phyloP scores from a whole-genome alignment of 2,888 invertebrate genomes.

The Lutraria lutraria region DNA sequence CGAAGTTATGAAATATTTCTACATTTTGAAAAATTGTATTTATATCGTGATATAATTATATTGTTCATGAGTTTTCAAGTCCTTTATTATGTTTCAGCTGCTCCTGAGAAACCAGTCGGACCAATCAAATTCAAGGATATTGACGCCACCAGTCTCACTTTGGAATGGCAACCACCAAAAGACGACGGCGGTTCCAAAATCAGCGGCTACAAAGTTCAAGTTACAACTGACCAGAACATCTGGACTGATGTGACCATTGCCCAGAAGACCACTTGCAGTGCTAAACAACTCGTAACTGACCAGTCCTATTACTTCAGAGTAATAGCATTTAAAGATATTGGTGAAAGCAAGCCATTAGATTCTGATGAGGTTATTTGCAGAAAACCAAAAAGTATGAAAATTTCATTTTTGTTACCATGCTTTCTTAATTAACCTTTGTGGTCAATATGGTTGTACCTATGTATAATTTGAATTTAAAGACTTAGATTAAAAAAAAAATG shows the following conservation, averaged over 20 bases:
- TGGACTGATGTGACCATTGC: constrained; percentile 97
- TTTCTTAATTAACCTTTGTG: too few species aligned
- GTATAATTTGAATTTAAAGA: too few species aligned
- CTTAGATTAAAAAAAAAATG: too few species aligned
- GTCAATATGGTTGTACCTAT: too few species aligned
- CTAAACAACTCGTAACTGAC: constrained; percentile 80
- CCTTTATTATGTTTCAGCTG: constrained; percentile 66
- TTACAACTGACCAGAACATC: constrained; percentile 90
- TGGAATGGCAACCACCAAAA: constrained; percentile 87
- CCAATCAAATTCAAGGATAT: constrained; percentile 80
- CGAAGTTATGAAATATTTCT: too few species aligned
- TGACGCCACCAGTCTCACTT: constrained; percentile 76
- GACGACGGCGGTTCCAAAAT: constrained; percentile 86
- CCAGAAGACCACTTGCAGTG: constrained; percentile 89
- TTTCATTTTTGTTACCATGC: background rate
- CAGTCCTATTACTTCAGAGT: constrained; percentile 85
- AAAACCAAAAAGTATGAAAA: constrained; percentile 74
- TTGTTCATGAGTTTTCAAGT: background rate
- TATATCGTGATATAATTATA: too few species aligned
- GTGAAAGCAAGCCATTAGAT: constrained; percentile 79
- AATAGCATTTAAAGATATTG: constrained; percentile 85
- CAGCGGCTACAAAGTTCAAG: constrained; percentile 84
- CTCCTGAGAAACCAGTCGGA: constrained; percentile 82
- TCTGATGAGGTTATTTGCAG: constrained; percentile 79
- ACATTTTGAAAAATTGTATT: too few species aligned